Percentiles rank a stretch among this genome's conserved stretches.
phyloP scores from a whole-genome alignment of 2,113 vertebrate species.

The Tachysurus fulvidraco region DNA sequence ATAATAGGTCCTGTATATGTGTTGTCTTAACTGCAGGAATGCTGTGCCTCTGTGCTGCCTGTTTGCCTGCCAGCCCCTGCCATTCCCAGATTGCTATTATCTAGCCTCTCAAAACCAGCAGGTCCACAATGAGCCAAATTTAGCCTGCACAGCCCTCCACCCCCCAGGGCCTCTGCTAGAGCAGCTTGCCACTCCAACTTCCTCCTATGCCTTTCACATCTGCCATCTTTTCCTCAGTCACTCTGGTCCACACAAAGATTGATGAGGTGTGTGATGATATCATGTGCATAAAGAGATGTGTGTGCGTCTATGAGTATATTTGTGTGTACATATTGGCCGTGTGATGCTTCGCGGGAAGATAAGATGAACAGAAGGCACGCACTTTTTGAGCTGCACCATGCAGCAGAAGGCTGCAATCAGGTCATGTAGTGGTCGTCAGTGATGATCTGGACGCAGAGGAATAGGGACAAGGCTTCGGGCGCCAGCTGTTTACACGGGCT shows the following conservation, averaged over 20 bases:
- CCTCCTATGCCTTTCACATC: constrained; percentile 36
- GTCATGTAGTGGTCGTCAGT: constrained; percentile 27
- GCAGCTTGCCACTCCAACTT: constrained; percentile 43
- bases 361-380: constrained; percentile 28
- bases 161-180: constrained; percentile 53
- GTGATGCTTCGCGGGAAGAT: constrained; percentile 22
- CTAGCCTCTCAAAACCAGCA: constrained; percentile 71
- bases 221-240: constrained; percentile 38
- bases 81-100: constrained; percentile 76
- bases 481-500: constrained; percentile 54
- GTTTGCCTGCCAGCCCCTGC: constrained; percentile 61
- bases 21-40: constrained; percentile 72
- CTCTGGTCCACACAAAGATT: constrained; percentile 37
- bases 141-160: constrained; percentile 66
- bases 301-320: not conserved
- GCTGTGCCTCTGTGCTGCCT: constrained; percentile 64
- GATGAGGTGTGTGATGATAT: constrained; percentile 36
- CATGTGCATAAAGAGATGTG: constrained; percentile 20
- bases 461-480: constrained; percentile 51
- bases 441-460: constrained; percentile 47
- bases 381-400: constrained; percentile 11
- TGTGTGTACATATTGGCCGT: constrained; percentile 16
- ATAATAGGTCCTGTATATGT: constrained; percentile 9
- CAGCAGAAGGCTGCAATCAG: constrained; percentile 32
- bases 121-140: constrained; percentile 72